A percentile compares a stretch with the other conserved stretches of the same genome.
Evolutionary conservation across 2,888 invertebrate species (phyloP).

Genomic region (Patella ulyssiponensis): DNA sequence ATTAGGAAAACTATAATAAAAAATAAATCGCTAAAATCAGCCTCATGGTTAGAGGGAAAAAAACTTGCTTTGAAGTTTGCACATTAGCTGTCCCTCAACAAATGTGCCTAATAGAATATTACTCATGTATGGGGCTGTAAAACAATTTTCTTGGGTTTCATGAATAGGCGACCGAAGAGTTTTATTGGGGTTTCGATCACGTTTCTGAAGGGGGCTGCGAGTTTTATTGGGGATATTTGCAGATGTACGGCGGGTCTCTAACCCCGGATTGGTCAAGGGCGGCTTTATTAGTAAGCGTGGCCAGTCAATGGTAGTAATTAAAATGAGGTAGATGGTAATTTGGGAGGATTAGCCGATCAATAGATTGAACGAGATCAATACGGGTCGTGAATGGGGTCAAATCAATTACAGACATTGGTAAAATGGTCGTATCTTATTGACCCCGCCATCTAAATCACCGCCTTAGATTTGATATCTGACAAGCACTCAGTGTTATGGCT

Average conservation of each 20-base stretch:
- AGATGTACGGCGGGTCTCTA: constrained; percentile 1
- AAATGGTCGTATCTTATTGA: not conserved
- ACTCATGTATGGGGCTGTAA: not conserved
- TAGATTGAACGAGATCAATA: constrained; percentile 1
- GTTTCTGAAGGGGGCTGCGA: not conserved
- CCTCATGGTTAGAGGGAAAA: not conserved
- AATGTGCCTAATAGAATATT: constrained; percentile 3
- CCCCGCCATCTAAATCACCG: not conserved
- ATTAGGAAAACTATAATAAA: too few relatives aligned
- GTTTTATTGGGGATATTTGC: constrained; percentile 5
- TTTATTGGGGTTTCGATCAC: constrained; percentile 9
- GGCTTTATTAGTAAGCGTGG: constrained; percentile 11
- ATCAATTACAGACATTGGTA: constrained; percentile 7
- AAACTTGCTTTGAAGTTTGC: constrained; percentile 3
- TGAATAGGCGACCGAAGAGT: not conserved
- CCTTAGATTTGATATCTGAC: constrained; percentile 1
- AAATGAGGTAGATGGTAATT: constrained; percentile 12
- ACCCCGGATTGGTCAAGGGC: constrained; percentile 8
- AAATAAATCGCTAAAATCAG: not conserved
- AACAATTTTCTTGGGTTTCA: not conserved
- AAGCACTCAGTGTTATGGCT: not conserved
- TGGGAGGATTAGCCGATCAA: constrained; percentile 9
- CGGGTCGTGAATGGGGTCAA: constrained; percentile 11
- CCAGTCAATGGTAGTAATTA: constrained; percentile 9
- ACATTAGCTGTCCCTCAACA: not conserved